These are phyloP conservation scores for Cryptocheilus praepositus DNA, from an alignment of 2,888 invertebrate species.

Conservation along the genomic window DNA sequence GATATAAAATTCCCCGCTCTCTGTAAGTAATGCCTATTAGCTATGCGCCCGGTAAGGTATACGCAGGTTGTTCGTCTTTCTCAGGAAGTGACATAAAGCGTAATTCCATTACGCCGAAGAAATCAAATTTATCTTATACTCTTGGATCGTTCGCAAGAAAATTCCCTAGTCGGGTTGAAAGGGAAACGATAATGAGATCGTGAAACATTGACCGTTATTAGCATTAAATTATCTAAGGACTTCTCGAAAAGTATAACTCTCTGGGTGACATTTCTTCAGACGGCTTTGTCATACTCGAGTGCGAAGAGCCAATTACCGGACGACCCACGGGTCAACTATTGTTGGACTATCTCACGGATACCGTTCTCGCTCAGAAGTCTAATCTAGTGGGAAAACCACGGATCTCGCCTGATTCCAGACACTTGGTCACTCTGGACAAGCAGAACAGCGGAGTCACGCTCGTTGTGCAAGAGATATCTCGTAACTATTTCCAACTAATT, in stretches of 20 bases:
- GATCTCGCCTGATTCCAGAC: slow-evolving; percentile 83
- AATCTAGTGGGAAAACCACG: slow-evolving; percentile 81
- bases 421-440: slow-evolving; percentile 82
- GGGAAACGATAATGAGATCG: too few relatives aligned
- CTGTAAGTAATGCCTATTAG: slow-evolving; percentile 77
- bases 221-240: too few relatives aligned
- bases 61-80: neutral
- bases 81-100: too few relatives aligned
- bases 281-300: slow-evolving; percentile 84
- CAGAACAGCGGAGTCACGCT: slow-evolving; percentile 78
- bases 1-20: slow-evolving; percentile 83
- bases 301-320: slow-evolving; percentile 81
- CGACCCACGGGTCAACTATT: slow-evolving; percentile 81
- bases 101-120: too few relatives aligned
- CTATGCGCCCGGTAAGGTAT: neutral
- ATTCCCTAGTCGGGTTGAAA: too few relatives aligned
- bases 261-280: slow-evolving; percentile 74
- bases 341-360: slow-evolving; percentile 84
- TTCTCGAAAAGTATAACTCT: too few relatives aligned
- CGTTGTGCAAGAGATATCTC: slow-evolving; percentile 80
- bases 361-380: slow-evolving; percentile 80
- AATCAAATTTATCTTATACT: too few relatives aligned
- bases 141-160: too few relatives aligned
- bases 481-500: slow-evolving; percentile 70
- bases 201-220: too few relatives aligned